These are phyloP conservation scores for Pongo abelii DNA, from an alignment of 2,113 vertebrate species.

Conservation along the genomic window DNA sequence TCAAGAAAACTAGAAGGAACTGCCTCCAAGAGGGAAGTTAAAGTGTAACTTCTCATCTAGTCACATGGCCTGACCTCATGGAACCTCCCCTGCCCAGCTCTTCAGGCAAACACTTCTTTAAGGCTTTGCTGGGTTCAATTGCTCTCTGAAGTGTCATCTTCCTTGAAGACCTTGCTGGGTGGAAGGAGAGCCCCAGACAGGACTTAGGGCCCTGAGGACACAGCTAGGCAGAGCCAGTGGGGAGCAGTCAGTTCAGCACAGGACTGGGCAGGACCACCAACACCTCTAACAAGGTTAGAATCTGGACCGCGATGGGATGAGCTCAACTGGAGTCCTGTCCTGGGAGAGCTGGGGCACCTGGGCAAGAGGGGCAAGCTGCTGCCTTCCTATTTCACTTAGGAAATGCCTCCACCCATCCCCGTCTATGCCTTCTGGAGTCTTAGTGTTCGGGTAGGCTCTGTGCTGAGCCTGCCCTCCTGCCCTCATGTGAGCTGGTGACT, in stretches of 20 bases:
- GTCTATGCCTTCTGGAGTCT: not conserved
- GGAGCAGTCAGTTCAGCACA: not conserved
- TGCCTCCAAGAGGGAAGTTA: not conserved
- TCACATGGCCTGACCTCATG: not conserved
- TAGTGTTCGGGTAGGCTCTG: not conserved
- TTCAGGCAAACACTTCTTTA: not conserved
- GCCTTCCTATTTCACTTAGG: not conserved
- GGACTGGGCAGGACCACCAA: not conserved
- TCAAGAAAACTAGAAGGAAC: not conserved
- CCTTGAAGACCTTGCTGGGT: not conserved
- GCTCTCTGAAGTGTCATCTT: not conserved
- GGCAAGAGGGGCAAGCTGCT: too few relatives aligned
- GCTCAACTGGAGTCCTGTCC: too few relatives aligned
- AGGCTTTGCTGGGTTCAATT: not conserved
- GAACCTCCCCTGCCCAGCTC: not conserved
- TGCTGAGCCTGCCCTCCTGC: too few relatives aligned
- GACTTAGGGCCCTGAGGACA: too few relatives aligned
- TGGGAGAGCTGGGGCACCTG: too few relatives aligned
- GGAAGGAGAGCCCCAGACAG: not conserved
- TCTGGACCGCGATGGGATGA: not conserved
- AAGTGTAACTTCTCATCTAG: not conserved
- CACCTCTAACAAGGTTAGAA: not conserved
- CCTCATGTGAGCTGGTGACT: accelerated
- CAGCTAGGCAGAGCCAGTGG: not conserved
- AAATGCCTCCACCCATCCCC: not conserved